A percentile compares a stretch with the other conserved stretches of the same genome.
Evolutionary conservation across 2,888 invertebrate species (phyloP).

Genomic region (Stegana nigrithorax): DNA sequence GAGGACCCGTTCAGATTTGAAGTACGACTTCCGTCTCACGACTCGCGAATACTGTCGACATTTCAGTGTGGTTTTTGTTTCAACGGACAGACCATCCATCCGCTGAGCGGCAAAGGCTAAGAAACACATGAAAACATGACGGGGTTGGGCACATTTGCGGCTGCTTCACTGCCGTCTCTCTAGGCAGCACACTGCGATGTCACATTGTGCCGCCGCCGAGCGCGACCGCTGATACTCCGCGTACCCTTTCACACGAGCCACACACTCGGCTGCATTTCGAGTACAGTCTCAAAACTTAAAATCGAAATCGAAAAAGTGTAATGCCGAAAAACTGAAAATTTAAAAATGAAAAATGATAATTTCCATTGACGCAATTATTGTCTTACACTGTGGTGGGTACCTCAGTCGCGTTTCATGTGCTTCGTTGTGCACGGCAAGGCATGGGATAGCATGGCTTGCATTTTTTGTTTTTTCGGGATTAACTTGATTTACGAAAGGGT

Average conservation of each 20-base stretch:
- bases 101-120: background rate
- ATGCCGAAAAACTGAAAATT: constrained; percentile 10
- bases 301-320: no score
- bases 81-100: background rate
- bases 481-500: constrained; percentile 56
- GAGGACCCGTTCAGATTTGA: no score
- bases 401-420: constrained; percentile 12
- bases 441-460: constrained; percentile 12
- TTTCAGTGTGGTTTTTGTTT: no score
- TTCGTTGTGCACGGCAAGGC: constrained; percentile 26
- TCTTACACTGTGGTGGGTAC: constrained; percentile 17
- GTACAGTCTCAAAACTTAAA: no score
- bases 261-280: constrained; percentile 37
- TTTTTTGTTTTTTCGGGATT: constrained; percentile 43
- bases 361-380: constrained; percentile 45
- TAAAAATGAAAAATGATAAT: constrained; percentile 60
- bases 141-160: background rate
- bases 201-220: no score
- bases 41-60: no score
- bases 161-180: constrained; percentile 22
- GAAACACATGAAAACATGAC: background rate
- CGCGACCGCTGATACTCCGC: background rate
- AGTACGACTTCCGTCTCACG: constrained; percentile 12
- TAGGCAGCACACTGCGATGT: no score
- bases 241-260: constrained; percentile 44